phyloP scores from a whole-genome alignment of 35 echinoderm and acorn worm genomes.

The Apostichopus japonicus region DNA sequence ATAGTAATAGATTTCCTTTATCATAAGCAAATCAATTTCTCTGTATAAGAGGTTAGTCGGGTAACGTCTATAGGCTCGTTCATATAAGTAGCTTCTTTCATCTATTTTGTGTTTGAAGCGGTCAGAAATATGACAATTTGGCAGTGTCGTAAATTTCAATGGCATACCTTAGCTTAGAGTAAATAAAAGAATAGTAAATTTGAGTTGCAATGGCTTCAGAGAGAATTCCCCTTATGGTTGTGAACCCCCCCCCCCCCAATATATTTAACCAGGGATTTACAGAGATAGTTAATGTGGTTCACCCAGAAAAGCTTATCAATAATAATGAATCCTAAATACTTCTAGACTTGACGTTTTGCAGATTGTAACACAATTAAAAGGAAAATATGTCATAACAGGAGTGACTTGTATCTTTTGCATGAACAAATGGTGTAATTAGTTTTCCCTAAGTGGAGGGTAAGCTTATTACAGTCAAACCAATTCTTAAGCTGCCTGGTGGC shows the following conservation, averaged over 20 bases:
- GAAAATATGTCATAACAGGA: not conserved
- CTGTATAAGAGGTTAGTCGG: not conserved
- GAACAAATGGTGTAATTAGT: not conserved
- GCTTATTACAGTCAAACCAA: constrained; percentile 4
- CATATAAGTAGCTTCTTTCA: not conserved
- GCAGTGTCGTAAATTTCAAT: constrained; percentile 1
- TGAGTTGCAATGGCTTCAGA: not conserved
- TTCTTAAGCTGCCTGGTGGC: not conserved
- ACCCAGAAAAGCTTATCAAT: not conserved
- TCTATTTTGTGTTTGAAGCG: not conserved
- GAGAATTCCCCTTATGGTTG: not conserved
- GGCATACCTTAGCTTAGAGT: constrained; percentile 2
- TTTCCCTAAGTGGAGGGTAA: constrained; percentile 10
- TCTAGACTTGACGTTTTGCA: not conserved
- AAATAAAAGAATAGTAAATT: not conserved
- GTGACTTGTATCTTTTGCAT: not conserved
- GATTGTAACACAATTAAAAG: not conserved
- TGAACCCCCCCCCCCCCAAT: not conserved
- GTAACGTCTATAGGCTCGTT: not conserved
- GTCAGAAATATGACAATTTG: not conserved
- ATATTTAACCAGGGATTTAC: not conserved
- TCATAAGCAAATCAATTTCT: not conserved
- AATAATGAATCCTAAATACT: constrained; percentile 6
- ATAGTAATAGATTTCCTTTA: not conserved
- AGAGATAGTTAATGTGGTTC: constrained; percentile 8